Evolutionary conservation across 2,888 invertebrate species (phyloP).

Genomic region (Autographa pulchrina): DNA sequence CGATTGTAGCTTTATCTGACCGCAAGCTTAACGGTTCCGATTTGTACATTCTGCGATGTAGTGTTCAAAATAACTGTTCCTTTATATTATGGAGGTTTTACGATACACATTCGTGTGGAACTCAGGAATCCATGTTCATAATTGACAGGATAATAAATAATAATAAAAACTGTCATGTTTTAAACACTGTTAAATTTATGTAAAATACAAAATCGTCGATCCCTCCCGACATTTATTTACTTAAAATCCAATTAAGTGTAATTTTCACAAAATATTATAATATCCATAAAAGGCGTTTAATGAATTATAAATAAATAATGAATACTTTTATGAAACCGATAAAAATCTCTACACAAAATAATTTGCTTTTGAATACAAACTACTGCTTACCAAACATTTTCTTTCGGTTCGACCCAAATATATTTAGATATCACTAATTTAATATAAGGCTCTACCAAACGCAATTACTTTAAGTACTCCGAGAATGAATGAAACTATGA

Average conservation of each 20-base stretch:
- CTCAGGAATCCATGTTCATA: not conserved
- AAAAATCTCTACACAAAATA: not conserved
- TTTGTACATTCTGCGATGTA: conserved; percentile 32
- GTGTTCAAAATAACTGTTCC: conserved; percentile 29
- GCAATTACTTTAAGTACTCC: conserved; percentile 54
- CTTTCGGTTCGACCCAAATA: conserved; percentile 17
- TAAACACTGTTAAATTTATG: conserved; percentile 7
- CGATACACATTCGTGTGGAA: not conserved
- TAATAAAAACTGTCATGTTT: conserved; percentile 6
- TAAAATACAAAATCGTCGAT: conserved; percentile 3
- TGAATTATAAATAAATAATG: conserved; percentile 1
- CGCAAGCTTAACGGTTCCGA: conserved; percentile 64
- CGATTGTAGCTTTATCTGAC: conserved; percentile 69
- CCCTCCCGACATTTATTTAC: not conserved
- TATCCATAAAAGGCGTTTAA: conserved; percentile 1
- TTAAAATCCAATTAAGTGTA: conserved; percentile 2
- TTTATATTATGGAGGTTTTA: not conserved
- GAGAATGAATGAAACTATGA: conserved; percentile 58
- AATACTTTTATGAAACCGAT: not conserved
- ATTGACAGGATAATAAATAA: conserved; percentile 13
- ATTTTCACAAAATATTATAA: not conserved
- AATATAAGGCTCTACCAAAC: conserved; percentile 40
- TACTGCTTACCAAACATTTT: not conserved
- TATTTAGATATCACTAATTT: conserved; percentile 60
- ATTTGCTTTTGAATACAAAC: conserved; percentile 8